A percentile compares a stretch with the other conserved stretches of the same genome.
Evolutionary conservation across 1,140 invertebrate species (phyloP).

Genomic region (Seison nebaliae): DNA sequence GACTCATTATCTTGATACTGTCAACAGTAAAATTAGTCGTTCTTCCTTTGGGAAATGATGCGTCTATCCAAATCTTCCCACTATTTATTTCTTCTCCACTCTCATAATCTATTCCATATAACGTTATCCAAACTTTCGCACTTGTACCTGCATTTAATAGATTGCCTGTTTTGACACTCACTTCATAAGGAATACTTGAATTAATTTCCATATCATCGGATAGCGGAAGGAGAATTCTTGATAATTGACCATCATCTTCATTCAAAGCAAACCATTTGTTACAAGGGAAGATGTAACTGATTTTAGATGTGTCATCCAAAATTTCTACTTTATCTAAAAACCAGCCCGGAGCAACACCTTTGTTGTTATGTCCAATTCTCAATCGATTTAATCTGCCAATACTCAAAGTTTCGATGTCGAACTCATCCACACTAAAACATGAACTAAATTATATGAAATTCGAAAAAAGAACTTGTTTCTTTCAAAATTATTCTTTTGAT

Average conservation of each 20-base stretch:
- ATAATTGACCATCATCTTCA: constrained; percentile 24
- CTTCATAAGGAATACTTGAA: constrained; percentile 20
- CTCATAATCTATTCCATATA: constrained; percentile 19
- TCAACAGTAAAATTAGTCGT: constrained; percentile 24
- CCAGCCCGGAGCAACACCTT: constrained; percentile 18
- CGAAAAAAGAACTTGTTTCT: constrained; percentile 18
- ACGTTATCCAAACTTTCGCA: constrained; percentile 22
- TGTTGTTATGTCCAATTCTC: constrained; percentile 26
- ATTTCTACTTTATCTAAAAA: constrained; percentile 19
- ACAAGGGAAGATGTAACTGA: constrained; percentile 23
- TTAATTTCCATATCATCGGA: constrained; percentile 17
- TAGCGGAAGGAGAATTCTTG: constrained; percentile 18
- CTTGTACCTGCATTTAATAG: constrained; percentile 21
- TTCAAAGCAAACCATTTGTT: constrained; percentile 21
- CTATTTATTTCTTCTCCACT: constrained; percentile 19
- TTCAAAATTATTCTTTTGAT: constrained; percentile 18
- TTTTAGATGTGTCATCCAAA: constrained; percentile 19
- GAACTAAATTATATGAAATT: neutral
- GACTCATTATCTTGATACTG: constrained; percentile 21
- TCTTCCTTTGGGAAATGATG: constrained; percentile 21
- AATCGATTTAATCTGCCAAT: constrained; percentile 22
- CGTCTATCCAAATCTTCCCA: constrained; percentile 23
- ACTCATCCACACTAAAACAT: constrained; percentile 18
- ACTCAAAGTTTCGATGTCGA: constrained; percentile 20
- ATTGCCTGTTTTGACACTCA: constrained; percentile 24